Evolutionary conservation across 2,797 vertebrate genomes (phyloP).

Genomic region (Spea hammondii): DNA sequence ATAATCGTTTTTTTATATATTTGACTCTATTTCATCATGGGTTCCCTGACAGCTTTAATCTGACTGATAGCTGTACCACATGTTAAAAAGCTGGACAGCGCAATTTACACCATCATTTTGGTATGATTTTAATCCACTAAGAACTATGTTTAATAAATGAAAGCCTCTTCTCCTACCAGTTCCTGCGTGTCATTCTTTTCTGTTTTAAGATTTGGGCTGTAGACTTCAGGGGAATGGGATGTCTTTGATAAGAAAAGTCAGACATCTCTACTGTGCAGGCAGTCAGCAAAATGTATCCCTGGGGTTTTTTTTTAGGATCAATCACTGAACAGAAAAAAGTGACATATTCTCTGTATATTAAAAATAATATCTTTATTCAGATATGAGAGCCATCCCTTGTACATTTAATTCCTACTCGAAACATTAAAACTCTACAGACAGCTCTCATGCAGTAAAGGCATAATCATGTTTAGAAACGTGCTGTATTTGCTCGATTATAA

Average conservation of each 20-base stretch:
- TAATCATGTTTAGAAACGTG: too few species aligned
- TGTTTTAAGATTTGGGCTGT: slow-evolving; percentile 17
- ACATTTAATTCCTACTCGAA: slow-evolving; percentile 61
- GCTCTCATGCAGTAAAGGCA: too few species aligned
- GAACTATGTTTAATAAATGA: slow-evolving; percentile 10
- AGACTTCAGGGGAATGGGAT: slow-evolving; percentile 9
- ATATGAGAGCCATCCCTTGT: slow-evolving; percentile 75
- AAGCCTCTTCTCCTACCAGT: not conserved
- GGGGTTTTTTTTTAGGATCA: slow-evolving; percentile 67
- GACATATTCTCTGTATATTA: slow-evolving; percentile 77
- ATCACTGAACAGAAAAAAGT: slow-evolving; percentile 63
- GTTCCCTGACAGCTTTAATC: too few species aligned
- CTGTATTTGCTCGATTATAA: too few species aligned
- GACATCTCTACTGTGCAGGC: slow-evolving; percentile 16
- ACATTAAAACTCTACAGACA: too few species aligned
- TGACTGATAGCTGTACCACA: too few species aligned
- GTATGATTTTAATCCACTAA: too few species aligned
- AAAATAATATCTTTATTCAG: slow-evolving; percentile 82
- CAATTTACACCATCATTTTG: too few species aligned
- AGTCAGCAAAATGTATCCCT: slow-evolving; percentile 45
- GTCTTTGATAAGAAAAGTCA: slow-evolving; percentile 12
- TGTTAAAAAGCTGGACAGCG: too few species aligned
- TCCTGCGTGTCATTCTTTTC: slow-evolving; percentile 3
- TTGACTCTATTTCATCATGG: too few species aligned
- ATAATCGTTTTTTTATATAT: too few species aligned